A percentile compares a stretch with the other conserved stretches of the same genome.
Evolutionary conservation across 2,113 vertebrate genomes (phyloP).

Genomic region (Carollia perspicillata): DNA sequence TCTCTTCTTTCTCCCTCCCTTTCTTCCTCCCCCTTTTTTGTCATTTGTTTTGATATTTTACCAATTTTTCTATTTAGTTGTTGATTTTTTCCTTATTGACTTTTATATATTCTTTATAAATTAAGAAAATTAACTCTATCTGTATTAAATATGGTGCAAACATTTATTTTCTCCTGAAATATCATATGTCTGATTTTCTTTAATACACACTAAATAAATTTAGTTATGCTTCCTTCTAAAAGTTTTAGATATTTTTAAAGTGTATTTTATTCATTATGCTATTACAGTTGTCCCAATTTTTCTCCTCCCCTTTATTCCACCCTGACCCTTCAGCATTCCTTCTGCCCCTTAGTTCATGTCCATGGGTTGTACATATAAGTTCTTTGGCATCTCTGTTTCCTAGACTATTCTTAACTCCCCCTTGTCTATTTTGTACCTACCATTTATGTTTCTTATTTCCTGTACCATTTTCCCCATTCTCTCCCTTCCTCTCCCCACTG

Average conservation of each 20-base stretch:
- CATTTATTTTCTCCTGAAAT: background rate
- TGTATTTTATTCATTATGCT: too few relatives aligned
- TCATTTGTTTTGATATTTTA: background rate
- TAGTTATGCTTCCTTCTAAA: background rate
- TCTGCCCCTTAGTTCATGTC: too few relatives aligned
- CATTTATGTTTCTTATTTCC: too few relatives aligned
- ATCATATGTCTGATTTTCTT: background rate
- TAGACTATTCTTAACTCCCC: too few relatives aligned
- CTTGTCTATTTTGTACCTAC: too few relatives aligned
- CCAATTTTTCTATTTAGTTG: background rate
- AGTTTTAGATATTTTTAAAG: background rate
- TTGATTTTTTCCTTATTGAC: background rate
- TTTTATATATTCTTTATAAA: background rate
- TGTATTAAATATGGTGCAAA: background rate
- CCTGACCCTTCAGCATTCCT: too few relatives aligned
- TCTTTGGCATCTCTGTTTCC: too few relatives aligned
- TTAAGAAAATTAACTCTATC: background rate
- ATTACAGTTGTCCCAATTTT: too few relatives aligned
- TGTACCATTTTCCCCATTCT: too few relatives aligned
- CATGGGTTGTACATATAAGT: too few relatives aligned
- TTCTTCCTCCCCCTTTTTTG: background rate
- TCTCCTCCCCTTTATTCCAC: too few relatives aligned
- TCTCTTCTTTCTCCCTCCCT: background rate
- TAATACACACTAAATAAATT: background rate
- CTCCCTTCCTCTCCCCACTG: too few relatives aligned